A percentile compares a stretch with the other conserved stretches of the same genome.
Conservation (phyloP, 2,113 vertebrate species). For the Salvator merianae region DNA sequence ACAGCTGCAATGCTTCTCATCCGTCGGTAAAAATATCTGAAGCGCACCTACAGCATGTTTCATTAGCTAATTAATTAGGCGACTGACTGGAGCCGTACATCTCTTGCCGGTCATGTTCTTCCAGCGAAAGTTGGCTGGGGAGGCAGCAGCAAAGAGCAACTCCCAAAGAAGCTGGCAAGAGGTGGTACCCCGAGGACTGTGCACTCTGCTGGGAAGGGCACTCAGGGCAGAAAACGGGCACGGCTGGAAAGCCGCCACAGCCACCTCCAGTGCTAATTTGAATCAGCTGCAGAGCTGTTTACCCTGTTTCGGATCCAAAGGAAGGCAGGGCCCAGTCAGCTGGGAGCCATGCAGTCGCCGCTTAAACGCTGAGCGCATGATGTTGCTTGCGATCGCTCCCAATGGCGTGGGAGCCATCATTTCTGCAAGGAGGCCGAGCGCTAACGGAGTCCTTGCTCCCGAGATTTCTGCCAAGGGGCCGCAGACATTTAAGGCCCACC, state of each 20-base stretch:
- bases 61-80: constrained; percentile 54
- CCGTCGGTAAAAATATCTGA: constrained; percentile 25
- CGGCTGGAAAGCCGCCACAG: neutral
- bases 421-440: neutral
- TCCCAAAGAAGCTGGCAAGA: neutral
- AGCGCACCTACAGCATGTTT: neutral
- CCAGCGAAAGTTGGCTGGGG: neutral
- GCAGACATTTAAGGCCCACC: neutral
- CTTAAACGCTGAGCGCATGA: neutral
- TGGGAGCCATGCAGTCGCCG: neutral
- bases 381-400: too few species aligned
- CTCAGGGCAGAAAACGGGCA: neutral
- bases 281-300: neutral
- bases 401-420: neutral
- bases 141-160: neutral
- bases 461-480: neutral
- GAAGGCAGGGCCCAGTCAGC: neutral
- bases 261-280: neutral
- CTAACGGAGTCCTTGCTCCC: too few species aligned
- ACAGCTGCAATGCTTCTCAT: fast-evolving
- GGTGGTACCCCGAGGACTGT: neutral
- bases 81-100: neutral
- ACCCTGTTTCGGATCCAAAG: neutral
- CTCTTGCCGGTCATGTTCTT: neutral
- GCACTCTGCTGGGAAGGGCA: neutral